Evolutionary conservation across 2,797 vertebrate genomes (phyloP).

Genomic region (Leucoraja ocellata): DNA sequence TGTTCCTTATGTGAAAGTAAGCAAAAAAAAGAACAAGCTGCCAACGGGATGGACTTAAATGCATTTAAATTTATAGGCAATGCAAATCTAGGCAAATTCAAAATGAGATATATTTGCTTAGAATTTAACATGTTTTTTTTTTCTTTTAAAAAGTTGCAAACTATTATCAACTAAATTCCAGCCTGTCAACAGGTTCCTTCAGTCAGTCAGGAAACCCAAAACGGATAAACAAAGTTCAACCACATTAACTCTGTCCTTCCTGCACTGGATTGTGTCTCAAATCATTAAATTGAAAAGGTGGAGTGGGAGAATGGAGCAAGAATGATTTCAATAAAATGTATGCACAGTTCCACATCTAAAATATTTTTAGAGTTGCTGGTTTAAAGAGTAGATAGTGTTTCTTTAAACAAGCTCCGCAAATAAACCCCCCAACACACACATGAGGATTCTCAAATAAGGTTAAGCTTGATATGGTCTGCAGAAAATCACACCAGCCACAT

Average conservation of each 20-base stretch:
- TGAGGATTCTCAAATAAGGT: slow-evolving; percentile 1
- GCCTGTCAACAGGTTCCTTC: not conserved
- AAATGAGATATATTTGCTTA: not conserved
- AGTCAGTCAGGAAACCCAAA: not conserved
- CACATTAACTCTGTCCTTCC: slow-evolving; percentile 31
- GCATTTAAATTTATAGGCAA: not conserved
- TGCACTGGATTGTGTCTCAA: not conserved
- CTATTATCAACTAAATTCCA: not conserved
- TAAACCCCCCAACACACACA: not conserved
- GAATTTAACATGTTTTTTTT: not conserved
- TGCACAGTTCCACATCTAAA: not conserved
- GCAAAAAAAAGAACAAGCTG: not conserved
- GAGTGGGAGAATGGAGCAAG: too few relatives aligned
- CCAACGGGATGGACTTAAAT: not conserved
- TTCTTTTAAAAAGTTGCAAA: not conserved
- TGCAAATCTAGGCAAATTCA: not conserved
- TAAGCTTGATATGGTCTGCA: slow-evolving; percentile 3
- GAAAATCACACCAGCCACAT: slow-evolving; percentile 6
- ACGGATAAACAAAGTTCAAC: slow-evolving; percentile 8
- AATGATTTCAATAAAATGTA: not conserved
- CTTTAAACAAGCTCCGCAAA: not conserved
- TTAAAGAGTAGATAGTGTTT: not conserved
- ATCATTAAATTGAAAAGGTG: not conserved
- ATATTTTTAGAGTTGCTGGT: not conserved
- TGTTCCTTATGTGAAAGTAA: not conserved